Base-by-base conservation (phyloP, 2,113 vertebrate genomes). In the Rhagologus leucostigma region DNA sequence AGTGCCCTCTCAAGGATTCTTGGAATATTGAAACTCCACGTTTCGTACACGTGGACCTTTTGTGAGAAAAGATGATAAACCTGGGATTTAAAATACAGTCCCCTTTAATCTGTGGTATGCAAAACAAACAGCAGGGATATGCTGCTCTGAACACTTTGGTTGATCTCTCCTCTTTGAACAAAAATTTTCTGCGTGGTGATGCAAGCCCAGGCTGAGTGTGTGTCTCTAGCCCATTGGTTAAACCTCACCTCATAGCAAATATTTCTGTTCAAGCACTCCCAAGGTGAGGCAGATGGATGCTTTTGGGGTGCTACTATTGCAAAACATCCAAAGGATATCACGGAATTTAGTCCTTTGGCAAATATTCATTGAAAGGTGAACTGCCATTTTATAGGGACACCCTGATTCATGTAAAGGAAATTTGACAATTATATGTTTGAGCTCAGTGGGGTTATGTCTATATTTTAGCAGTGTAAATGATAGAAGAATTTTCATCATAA, bases 1-100 rank as follows among this genome's bases (percentile, higher is more conserved):
- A 96, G 89, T 70, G 56, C 16, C 80, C 49, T 85, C 68, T 92
- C 86, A 93, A 94, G 92, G 80, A 89, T 89, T 80, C 78, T 52
- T 89, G 53, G 70, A 57, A 90, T 91, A 96, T 44, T 86, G 91
- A 92, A 95, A 89, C 73, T 76, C 50, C 55, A 63, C 35, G 23
- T 84, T 91, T 81, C 18, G 7, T 84, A 90, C 85, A 60, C 18
- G 18, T 32, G 50, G 79, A 84, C 13, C 32, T 62, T 92, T 63
- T 5, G 11, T 33, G 80, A 95, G 53, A 56, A 84, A 89, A 92
- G 39, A 50, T 5, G 8, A 78, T 93, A 49, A 73, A 90, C 26
- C 37, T 94, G 90, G 84, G 92, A 91, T 86, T 71, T 75, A 52
- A 92, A 93, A 44, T 52, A 33, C 24, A 90, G 30, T 14, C 37